Evolutionary conservation across 2,797 vertebrate genomes (phyloP), one percentile per base, ranked within the genome.

Genomic region (Hippocampus kuda): DNA sequence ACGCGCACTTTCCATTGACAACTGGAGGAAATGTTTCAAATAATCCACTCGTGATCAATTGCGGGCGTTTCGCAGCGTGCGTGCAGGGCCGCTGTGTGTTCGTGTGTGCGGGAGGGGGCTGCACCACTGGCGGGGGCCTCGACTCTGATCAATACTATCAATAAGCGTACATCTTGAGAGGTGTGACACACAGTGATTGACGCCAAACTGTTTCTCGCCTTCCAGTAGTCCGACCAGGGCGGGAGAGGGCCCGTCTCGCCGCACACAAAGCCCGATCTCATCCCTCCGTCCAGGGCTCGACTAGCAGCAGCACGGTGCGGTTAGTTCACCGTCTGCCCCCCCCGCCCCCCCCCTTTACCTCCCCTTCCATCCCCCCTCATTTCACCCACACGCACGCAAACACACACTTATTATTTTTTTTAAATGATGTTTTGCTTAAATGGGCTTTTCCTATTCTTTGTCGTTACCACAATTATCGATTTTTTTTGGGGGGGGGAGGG

Each of bases 281-380:
- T 85, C 89, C 85, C 78, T 88, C 88, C 79, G 83, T 87, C 89
- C 85, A 88, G 83, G 82, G 87, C 84, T 87, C 89, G 84, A 79
- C 88, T 90, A 89, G 85, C 89, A 90, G 90, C 90, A 90, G 89
- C 89, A 89, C 88, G 86, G 89, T 91, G 91, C 91, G 91, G 91
- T 91, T 89, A 90, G 89, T 90, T 89, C 88, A 89, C 86, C 88
- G 88, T 86, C 85, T 89, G 89, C 87, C 79, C 70, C 73, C 56
- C 30, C 46, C 56, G 24, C 46, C 11, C 38, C 24, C 24, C 26
- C 6, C 9, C 26, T n/a, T n/a, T n/a, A n/a, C n/a, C n/a, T n/a
- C 4, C 6, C 20, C 48, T 41, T 26, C 15, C 41, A 62, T 18
- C 54, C 18, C 42, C 46, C 34, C 67, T 48, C 54, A 56, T 34